phyloP scores from a whole-genome alignment of 2,888 invertebrate genomes.

The Pseudanteris insignis region DNA sequence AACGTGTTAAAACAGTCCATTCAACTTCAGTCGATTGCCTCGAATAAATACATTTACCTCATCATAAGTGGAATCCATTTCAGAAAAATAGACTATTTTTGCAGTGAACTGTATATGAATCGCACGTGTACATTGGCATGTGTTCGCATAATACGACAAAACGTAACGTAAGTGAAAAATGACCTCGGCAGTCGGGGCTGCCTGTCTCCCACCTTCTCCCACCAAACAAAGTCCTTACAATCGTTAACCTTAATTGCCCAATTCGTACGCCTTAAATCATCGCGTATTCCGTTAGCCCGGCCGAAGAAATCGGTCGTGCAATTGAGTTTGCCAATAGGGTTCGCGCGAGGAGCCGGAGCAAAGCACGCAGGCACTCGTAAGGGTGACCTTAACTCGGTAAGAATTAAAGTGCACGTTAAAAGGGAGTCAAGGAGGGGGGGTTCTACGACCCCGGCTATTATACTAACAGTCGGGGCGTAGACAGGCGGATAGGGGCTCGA shows the following conservation, averaged over 20 bases:
- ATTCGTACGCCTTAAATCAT: slow-evolving; percentile 18
- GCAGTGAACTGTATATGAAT: too few relatives aligned
- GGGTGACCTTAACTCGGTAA: slow-evolving; percentile 58
- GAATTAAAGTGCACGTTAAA: slow-evolving; percentile 59
- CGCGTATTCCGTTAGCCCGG: not conserved
- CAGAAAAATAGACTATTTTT: too few relatives aligned
- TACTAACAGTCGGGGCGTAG: slow-evolving; percentile 64
- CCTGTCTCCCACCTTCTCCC: too few relatives aligned
- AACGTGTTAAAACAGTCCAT: too few relatives aligned
- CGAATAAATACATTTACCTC: too few relatives aligned
- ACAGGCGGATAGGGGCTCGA: slow-evolving; percentile 54
- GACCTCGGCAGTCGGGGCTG: too few relatives aligned
- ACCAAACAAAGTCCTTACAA: not conserved
- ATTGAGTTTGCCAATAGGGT: slow-evolving; percentile 36
- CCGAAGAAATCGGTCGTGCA: slow-evolving; percentile 38
- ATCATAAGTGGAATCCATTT: too few relatives aligned
- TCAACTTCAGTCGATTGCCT: too few relatives aligned
- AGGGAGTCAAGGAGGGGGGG: slow-evolving; percentile 52
- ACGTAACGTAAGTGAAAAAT: too few relatives aligned
- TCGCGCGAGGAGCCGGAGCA: slow-evolving; percentile 41
- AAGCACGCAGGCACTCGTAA: slow-evolving; percentile 40
- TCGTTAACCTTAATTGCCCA: slow-evolving; percentile 24
- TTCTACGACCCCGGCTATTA: slow-evolving; percentile 59
- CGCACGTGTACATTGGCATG: too few relatives aligned
- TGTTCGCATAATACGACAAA: too few relatives aligned